Evolutionary conservation across 1,140 invertebrate genomes (phyloP).

Genomic region (Spodoptera frugiperda): DNA sequence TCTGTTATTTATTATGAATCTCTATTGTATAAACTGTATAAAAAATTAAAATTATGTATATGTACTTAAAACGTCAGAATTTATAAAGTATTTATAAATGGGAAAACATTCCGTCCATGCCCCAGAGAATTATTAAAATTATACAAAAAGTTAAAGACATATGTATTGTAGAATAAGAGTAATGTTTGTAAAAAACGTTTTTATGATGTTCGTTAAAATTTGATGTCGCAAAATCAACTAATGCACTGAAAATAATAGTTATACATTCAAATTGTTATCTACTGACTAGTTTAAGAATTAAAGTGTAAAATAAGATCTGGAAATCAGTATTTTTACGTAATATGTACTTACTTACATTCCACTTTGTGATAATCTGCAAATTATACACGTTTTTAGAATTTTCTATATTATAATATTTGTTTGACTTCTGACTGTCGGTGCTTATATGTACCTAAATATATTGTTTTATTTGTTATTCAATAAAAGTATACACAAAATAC

Average conservation of each 20-base stretch:
- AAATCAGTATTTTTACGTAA: slow-evolving; percentile 12
- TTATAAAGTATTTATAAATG: background rate
- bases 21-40: too few species aligned
- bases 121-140: slow-evolving; percentile 8
- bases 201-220: too few species aligned
- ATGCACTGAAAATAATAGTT: too few species aligned
- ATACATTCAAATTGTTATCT: too few species aligned
- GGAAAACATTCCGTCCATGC: slow-evolving; percentile 17
- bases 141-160: background rate
- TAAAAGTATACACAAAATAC: background rate
- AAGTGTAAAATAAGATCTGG: too few species aligned
- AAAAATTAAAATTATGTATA: too few species aligned
- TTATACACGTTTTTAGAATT: background rate
- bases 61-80: too few species aligned
- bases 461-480: slow-evolving; percentile 11
- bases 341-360: slow-evolving; percentile 29
- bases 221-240: too few species aligned
- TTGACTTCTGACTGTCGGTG: slow-evolving; percentile 3
- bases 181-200: too few species aligned
- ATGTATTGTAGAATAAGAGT: background rate
- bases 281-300: too few species aligned
- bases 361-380: background rate
- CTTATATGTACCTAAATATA: background rate
- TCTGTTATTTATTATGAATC: too few species aligned
- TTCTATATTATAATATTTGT: background rate